Evolutionary conservation across 2,113 vertebrate species (phyloP).

Genomic region (Leptocoma aspasia): DNA sequence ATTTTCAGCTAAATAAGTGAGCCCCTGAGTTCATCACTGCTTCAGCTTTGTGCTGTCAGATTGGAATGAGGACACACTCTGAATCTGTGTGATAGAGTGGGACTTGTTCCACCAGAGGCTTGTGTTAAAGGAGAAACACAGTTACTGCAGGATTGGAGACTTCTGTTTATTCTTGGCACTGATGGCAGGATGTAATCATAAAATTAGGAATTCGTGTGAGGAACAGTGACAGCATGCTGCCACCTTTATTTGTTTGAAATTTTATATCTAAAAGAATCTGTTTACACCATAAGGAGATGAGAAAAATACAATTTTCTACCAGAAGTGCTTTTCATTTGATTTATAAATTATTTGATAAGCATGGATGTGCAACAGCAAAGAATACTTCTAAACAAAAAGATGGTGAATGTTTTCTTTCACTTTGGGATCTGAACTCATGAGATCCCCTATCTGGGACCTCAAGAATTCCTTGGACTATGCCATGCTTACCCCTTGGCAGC

Average conservation of each 20-base stretch:
- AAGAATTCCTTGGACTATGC: background rate
- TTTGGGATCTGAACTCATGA: background rate
- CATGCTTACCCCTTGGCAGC: background rate
- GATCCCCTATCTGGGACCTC: background rate
- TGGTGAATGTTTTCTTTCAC: background rate
- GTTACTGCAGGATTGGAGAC: background rate
- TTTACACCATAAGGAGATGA: background rate
- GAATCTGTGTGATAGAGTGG: fast-evolving
- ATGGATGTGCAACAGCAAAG: background rate
- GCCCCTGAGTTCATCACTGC: background rate
- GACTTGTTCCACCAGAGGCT: background rate
- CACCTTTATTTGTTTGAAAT: background rate
- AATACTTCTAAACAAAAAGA: background rate
- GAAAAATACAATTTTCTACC: background rate
- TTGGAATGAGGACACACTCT: background rate
- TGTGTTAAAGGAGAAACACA: background rate
- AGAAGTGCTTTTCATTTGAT: background rate
- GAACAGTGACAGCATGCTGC: background rate
- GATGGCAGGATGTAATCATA: background rate
- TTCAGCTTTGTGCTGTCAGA: background rate
- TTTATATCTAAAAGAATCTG: background rate
- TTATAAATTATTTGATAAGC: background rate
- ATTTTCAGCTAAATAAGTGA: background rate
- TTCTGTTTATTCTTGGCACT: background rate
- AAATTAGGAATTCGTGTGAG: background rate